Evolutionary conservation across 1,140 invertebrate genomes (phyloP).

Genomic region (Triops longicaudatus): DNA sequence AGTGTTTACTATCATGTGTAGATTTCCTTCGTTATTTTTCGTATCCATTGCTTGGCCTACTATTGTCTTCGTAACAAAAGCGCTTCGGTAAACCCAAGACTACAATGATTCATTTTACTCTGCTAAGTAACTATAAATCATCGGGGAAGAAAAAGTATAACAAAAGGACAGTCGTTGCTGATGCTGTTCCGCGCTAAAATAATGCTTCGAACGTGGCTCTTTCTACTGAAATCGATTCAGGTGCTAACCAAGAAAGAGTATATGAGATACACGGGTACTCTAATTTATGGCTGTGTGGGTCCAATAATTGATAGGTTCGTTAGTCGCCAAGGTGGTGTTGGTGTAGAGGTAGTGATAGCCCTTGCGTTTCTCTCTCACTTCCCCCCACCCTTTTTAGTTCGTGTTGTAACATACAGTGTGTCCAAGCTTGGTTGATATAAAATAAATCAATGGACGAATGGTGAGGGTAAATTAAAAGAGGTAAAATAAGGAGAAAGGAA

Average conservation of each 20-base stretch:
- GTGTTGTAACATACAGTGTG: not conserved
- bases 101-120: not conserved
- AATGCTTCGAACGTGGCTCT: not conserved
- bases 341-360: not conserved
- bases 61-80: too few relatives aligned
- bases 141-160: not conserved
- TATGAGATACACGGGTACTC: not conserved
- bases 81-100: not conserved
- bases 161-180: not conserved
- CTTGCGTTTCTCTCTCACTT: not conserved
- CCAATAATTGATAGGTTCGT: slow-evolving; percentile 12
- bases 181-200: not conserved
- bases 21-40: too few relatives aligned
- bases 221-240: not conserved
- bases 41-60: too few relatives aligned
- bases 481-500: not conserved
- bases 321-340: not conserved
- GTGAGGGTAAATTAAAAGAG: not conserved
- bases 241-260: not conserved
- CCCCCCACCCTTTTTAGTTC: not conserved
- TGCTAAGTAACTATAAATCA: not conserved
- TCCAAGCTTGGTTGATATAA: not conserved
- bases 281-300: slow-evolving; percentile 5
- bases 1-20: too few relatives aligned
- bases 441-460: not conserved